Percentiles rank a stretch among this genome's conserved stretches.
Evolutionary conservation across 2,888 invertebrate species (phyloP).

Genomic region (Callinectes sapidus): DNA sequence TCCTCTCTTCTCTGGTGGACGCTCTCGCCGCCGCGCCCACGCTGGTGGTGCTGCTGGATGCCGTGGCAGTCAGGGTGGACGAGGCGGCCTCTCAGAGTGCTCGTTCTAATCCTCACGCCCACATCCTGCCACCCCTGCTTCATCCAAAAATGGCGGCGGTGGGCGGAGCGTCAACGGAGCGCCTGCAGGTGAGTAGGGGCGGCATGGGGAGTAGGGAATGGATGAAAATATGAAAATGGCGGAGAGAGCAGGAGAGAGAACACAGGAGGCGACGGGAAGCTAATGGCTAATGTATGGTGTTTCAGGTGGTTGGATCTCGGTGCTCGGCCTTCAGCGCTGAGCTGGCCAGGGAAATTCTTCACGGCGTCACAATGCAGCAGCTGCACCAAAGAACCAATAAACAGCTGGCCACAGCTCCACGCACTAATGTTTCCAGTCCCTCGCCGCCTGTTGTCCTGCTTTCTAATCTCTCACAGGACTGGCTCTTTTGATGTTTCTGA

Average conservation of each 20-base stretch:
- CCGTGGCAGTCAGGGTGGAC: slow-evolving; percentile 49
- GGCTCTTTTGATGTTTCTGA: slow-evolving; percentile 63
- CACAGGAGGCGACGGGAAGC: not conserved
- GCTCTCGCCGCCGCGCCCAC: slow-evolving; percentile 49
- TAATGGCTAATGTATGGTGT: not conserved
- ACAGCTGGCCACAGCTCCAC: not conserved
- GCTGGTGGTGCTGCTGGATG: slow-evolving; percentile 66
- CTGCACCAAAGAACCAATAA: slow-evolving; percentile 65
- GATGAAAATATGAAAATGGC: not conserved
- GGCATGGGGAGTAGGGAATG: not conserved
- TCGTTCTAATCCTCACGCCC: slow-evolving; percentile 37
- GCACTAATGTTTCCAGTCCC: not conserved
- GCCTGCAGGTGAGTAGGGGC: slow-evolving; percentile 50
- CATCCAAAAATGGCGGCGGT: slow-evolving; percentile 67
- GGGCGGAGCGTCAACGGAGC: slow-evolving; percentile 51
- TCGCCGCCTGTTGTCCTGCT: slow-evolving; percentile 44
- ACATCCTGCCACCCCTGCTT: slow-evolving; percentile 63
- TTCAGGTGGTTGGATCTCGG: slow-evolving; percentile 61
- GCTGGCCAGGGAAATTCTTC: slow-evolving; percentile 64
- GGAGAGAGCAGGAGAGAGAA: too few species aligned
- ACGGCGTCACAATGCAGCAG: slow-evolving; percentile 70
- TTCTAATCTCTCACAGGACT: slow-evolving; percentile 64
- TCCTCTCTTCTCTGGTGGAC: slow-evolving; percentile 58
- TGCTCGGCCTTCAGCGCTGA: slow-evolving; percentile 63
- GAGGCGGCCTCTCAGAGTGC: slow-evolving; percentile 14